Percentiles rank a stretch among this genome's conserved stretches.
These are phyloP conservation scores for Motacilla tschutschensis DNA, from an alignment of 2,113 vertebrate genomes.

Conservation along the genomic window DNA sequence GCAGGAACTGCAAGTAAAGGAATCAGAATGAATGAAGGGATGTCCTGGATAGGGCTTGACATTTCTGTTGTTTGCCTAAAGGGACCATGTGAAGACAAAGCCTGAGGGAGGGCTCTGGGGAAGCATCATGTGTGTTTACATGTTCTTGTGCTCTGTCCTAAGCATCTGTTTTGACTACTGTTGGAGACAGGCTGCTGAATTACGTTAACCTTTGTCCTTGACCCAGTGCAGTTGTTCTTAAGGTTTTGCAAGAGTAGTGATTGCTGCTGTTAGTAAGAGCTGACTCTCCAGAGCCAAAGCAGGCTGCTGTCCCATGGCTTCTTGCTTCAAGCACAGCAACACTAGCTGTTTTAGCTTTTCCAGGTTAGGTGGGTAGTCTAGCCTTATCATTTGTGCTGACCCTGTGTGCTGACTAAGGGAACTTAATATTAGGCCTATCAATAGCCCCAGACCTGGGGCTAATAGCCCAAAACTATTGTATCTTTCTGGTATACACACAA, in stretches of 20 bases:
- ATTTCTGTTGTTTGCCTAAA: constrained; percentile 12
- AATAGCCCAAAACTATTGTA: background rate
- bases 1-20: background rate
- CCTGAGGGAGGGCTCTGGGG: background rate
- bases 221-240: background rate
- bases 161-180: constrained; percentile 32
- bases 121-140: background rate
- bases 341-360: background rate
- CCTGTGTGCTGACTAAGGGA: background rate
- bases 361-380: background rate
- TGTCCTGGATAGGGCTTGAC: background rate
- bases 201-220: background rate
- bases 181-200: constrained; percentile 1
- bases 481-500: background rate
- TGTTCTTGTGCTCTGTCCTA: background rate
- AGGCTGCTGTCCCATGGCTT: background rate
- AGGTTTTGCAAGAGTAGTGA: background rate
- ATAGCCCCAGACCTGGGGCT: background rate
- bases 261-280: background rate
- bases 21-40: background rate
- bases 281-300: background rate
- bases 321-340: background rate
- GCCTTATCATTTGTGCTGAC: background rate
- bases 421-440: background rate
- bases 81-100: background rate